Evolutionary conservation across 2,888 invertebrate species (phyloP).

Genomic region (Hirtodrosophila trivittata): DNA sequence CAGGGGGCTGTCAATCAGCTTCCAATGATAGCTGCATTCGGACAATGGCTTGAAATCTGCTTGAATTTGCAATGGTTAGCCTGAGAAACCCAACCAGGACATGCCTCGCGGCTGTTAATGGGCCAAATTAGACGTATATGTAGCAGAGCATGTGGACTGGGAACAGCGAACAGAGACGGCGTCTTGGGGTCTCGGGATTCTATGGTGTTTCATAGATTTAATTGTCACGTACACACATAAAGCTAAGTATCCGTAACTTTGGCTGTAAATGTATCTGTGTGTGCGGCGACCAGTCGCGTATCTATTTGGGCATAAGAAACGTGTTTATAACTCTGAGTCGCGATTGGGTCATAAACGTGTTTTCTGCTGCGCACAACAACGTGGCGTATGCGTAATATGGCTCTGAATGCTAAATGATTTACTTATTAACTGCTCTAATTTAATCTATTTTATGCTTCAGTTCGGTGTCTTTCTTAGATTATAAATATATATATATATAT

Average conservation of each 20-base stretch:
- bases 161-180: no score
- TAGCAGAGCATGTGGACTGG: no score
- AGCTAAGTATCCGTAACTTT: slow-evolving; percentile 6
- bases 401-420: slow-evolving; percentile 64
- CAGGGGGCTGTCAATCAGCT: no score
- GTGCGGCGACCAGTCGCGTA: background rate
- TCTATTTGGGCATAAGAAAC: slow-evolving; percentile 51
- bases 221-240: slow-evolving; percentile 68
- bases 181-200: no score
- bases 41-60: no score
- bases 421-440: slow-evolving; percentile 62
- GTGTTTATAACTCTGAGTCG: slow-evolving; percentile 65
- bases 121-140: no score
- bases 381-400: slow-evolving; percentile 55
- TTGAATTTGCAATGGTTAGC: no score
- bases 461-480: no score
- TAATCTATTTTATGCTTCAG: slow-evolving; percentile 57
- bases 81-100: no score
- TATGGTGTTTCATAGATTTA: slow-evolving; percentile 75
- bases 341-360: slow-evolving; percentile 55
- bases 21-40: no score
- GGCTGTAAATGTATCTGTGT: slow-evolving; percentile 1
- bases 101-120: no score
- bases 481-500: no score
- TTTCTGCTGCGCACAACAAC: slow-evolving; percentile 21